Evolutionary conservation across 2,113 vertebrate genomes (phyloP), one percentile per base, ranked within the genome.

Genomic region (Dolichallabes microphthalmus): DNA sequence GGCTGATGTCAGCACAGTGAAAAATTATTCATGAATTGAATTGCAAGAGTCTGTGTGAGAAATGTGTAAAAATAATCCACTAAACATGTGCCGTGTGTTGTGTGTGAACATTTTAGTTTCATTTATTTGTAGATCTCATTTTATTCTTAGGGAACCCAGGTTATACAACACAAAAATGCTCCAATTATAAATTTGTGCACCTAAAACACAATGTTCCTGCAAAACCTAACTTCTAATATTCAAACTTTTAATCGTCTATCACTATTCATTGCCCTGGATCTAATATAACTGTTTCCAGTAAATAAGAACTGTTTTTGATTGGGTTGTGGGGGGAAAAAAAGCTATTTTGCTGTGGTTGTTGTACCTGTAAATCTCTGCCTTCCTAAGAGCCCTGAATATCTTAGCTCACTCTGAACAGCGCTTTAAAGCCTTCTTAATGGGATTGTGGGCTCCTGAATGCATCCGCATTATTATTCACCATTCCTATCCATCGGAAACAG

Each of bases 371-470:
- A 69, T 69, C 32, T 35, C 32, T 39, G 30, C 66, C 9, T 71
- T 9, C 4, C 68, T 75, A 52, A 61, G 35, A 61, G 19, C 57
- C 57, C 10, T 25, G 32, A 39, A 22, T n/a, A 50, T 60, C 20
- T 61, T 6, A 20, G 25, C 61, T 53, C 61, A 52, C 14, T n/a
- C 79, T 50, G 4, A n/a, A 13, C 8, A 13, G 61, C 50, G 58
- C 60, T 53, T 81, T 52, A 66, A 52, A 81, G 45, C 39, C 15
- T 64, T 81, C 79, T 27, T 66, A 81, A 81, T 66, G 35, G 35
- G 35, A 27, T 64, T 45, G 14, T 80, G 61, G 60, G 80, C 13
- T 64, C 50, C 80, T 81, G 61, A 52, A 81, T 27, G 25, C 13
- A 45, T 50, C 39, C 60, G 17, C 52, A 76, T 76, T 76, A 76